Evolutionary conservation across 2,888 invertebrate genomes (phyloP).

Genomic region (Homarus gammarus): DNA sequence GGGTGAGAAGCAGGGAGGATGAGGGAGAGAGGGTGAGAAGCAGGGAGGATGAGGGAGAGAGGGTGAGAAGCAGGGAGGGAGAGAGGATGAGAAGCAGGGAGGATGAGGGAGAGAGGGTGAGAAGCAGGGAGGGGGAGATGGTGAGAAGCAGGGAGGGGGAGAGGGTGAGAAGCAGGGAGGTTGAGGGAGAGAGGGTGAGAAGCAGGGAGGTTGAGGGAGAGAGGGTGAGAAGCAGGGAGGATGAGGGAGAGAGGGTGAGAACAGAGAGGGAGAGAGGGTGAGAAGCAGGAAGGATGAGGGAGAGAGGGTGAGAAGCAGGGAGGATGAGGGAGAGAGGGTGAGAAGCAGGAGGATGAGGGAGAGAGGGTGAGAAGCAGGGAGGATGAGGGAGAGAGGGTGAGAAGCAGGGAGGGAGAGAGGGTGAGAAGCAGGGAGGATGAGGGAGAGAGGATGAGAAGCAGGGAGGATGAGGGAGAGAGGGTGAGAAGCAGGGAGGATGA

Average conservation of each 20-base stretch:
- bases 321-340: neutral
- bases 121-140: no score
- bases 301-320: no score
- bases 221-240: neutral
- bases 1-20: neutral
- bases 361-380: no score
- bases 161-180: neutral
- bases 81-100: no score
- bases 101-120: neutral
- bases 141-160: neutral
- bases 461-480: neutral
- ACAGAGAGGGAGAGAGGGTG: no score
- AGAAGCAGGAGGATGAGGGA: neutral
- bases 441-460: no score
- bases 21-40: no score
- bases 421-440: neutral
- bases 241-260: no score
- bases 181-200: no score
- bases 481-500: neutral
- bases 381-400: neutral
- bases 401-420: no score
- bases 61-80: no score
- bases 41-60: neutral
- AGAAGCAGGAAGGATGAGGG: neutral
- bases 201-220: neutral